Percentiles rank a stretch among this genome's conserved stretches.
phyloP scores from a whole-genome alignment of 1,140 invertebrate species.

The Cherax destructor region DNA sequence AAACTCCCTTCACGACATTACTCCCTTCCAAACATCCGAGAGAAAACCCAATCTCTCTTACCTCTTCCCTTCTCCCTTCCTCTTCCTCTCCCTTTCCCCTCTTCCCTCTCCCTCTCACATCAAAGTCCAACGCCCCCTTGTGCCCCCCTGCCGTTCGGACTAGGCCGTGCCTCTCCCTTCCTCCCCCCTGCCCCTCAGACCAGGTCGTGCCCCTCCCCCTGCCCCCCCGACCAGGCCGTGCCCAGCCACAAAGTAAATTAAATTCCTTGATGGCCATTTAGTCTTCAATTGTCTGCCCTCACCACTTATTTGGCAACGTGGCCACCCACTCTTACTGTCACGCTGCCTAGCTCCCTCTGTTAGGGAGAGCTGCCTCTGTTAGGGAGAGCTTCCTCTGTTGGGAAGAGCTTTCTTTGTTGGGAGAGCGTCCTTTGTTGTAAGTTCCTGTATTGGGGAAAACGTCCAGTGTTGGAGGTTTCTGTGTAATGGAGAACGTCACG shows the following conservation, averaged over 20 bases:
- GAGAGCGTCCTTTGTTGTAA: no score
- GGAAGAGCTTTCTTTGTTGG: no score
- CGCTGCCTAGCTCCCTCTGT: constrained; percentile 17
- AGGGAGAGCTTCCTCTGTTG: no score
- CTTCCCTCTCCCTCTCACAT: not conserved
- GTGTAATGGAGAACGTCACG: no score
- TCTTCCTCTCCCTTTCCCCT: not conserved
- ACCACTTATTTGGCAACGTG: constrained; percentile 63
- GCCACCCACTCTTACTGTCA: constrained; percentile 5
- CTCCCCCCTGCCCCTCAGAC: not conserved
- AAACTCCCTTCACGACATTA: not conserved
- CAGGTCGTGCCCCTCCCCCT: constrained; percentile 26
- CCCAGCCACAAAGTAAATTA: constrained; percentile 72
- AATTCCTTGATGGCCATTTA: constrained; percentile 72
- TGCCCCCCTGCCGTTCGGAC: not conserved
- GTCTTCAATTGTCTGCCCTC: constrained; percentile 71
- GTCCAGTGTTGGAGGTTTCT: no score
- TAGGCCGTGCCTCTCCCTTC: not conserved
- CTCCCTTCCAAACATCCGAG: not conserved
- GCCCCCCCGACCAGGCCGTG: constrained; percentile 33
- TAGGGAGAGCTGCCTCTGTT: not conserved
- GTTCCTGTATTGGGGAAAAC: no score
- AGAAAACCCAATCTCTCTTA: constrained; percentile 3
- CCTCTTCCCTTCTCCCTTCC: constrained; percentile 12
- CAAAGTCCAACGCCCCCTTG: not conserved